Evolutionary conservation across 2,797 vertebrate species (phyloP), one percentile per base, ranked within the genome.

Genomic region (Sebastes diploproa): DNA sequence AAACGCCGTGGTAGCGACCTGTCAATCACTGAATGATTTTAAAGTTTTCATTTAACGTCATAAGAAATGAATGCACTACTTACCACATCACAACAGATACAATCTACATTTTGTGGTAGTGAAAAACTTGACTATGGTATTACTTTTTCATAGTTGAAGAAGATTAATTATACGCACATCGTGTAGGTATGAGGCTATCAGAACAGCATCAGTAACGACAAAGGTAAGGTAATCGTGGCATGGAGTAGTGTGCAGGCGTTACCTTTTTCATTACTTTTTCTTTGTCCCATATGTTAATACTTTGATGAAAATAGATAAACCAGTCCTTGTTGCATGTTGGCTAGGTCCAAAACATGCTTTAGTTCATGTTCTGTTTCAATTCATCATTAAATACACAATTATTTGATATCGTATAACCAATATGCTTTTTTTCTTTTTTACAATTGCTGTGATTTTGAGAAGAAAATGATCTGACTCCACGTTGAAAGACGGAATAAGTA

Each of bases 251-350:
- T 46, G 16, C 16, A 46, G 16, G 42, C 42, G 6, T 46, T 46
- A 46, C 42, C 42, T 7, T 46, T 46, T 46, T 3, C 16, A 18
- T 46, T 46, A 46, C 8, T 61, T 38, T 63, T 77, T 69, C 67
- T 75, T 60, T 22, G 12, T 60, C n/a, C 64, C 46, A 75, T 83
- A 70, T 78, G 73, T 38, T 85, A 84, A 87, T 84, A 77, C 62
- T 46, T 56, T 64, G 2, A 80, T 38, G 6, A 76, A 75, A 66
- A 61, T 1, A 64, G 54, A 77, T 52, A 84, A 58, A 59, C 11
- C 58, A 46, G 69, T 66, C 54, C 77, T 78, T 56, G 61, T 74
- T 72, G 60, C 18, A 29, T 70, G 25, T 74, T 74, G 14, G 18
- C 60, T 29, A 18, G 2, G 29, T 64, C 23, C 12, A 84, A 77